phyloP scores from a whole-genome alignment of 1,140 invertebrate genomes.

The Cotesia glomerata region DNA sequence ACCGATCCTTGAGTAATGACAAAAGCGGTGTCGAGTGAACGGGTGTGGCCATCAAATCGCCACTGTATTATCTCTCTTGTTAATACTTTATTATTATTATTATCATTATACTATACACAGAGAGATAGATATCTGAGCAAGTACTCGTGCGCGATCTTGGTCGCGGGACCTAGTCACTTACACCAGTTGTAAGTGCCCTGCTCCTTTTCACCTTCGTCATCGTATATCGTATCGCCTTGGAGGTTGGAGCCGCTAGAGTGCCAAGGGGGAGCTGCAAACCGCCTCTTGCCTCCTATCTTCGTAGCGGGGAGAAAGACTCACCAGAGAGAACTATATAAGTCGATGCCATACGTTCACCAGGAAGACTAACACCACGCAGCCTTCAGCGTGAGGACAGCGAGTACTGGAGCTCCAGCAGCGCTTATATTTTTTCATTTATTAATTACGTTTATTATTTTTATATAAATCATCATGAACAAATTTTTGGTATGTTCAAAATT shows the following conservation, averaged over 20 bases:
- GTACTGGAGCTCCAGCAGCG: constrained; percentile 50
- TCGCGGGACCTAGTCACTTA: too few relatives aligned
- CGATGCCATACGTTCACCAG: constrained; percentile 56
- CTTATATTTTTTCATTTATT: constrained; percentile 27
- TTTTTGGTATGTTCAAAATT: constrained; percentile 44
- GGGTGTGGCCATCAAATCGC: constrained; percentile 14
- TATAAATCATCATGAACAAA: constrained; percentile 37
- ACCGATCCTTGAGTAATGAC: neutral
- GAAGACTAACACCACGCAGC: constrained; percentile 45
- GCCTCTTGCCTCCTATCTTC: too few relatives aligned
- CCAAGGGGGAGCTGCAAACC: constrained; percentile 35
- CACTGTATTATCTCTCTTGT: too few relatives aligned
- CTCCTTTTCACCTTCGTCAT: neutral
- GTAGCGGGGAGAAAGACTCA: constrained; percentile 38
- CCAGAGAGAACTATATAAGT: constrained; percentile 54
- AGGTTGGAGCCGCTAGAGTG: too few relatives aligned
- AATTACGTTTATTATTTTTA: neutral
- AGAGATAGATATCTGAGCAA: too few relatives aligned
- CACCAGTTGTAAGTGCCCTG: neutral
- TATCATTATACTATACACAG: too few relatives aligned
- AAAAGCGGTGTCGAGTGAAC: constrained; percentile 19
- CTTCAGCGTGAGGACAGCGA: constrained; percentile 36
- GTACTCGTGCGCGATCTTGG: neutral
- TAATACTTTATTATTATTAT: neutral
- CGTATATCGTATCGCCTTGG: neutral